A percentile compares a stretch with the other conserved stretches of the same genome.
Evolutionary conservation across 2,888 invertebrate genomes (phyloP).

Genomic region (Fragum whitleyi): DNA sequence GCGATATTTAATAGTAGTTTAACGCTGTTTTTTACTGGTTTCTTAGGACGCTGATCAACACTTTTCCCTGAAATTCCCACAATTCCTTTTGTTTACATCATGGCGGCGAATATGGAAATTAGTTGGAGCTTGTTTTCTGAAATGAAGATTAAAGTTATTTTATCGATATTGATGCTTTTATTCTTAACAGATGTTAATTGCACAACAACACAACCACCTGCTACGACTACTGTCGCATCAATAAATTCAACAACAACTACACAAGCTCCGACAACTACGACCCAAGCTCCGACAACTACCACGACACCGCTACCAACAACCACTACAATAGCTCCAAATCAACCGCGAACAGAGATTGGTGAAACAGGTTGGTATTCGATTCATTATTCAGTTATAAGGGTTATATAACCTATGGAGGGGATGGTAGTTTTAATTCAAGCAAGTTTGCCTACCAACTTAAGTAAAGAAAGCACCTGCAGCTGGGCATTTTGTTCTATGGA

Average conservation of each 20-base stretch:
- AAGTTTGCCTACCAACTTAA: too few relatives aligned
- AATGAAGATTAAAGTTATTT: conserved; percentile 24
- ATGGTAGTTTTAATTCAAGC: too few relatives aligned
- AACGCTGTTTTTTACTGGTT: neutral
- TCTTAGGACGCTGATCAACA: conserved; percentile 1
- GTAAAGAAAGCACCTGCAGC: too few relatives aligned
- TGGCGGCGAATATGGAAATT: conserved; percentile 62
- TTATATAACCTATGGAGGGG: too few relatives aligned
- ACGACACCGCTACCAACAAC: conserved; percentile 45
- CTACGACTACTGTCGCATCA: conserved; percentile 6
- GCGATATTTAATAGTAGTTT: too few relatives aligned
- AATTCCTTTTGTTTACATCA: conserved; percentile 54
- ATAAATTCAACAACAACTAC: conserved; percentile 24
- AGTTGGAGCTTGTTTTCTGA: conserved; percentile 46
- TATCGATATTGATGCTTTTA: neutral
- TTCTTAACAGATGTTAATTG: conserved; percentile 13
- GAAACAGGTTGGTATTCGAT: conserved; percentile 48
- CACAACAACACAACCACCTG: conserved; percentile 36
- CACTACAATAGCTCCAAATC: conserved; percentile 46
- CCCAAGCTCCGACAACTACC: conserved; percentile 15
- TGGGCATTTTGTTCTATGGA: too few relatives aligned
- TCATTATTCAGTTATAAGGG: too few relatives aligned
- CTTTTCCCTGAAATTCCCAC: neutral
- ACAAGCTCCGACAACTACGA: conserved; percentile 18
- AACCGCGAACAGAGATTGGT: conserved; percentile 54